Base-by-base conservation (phyloP, 1,140 invertebrate species). In the Colletes gigas region DNA sequence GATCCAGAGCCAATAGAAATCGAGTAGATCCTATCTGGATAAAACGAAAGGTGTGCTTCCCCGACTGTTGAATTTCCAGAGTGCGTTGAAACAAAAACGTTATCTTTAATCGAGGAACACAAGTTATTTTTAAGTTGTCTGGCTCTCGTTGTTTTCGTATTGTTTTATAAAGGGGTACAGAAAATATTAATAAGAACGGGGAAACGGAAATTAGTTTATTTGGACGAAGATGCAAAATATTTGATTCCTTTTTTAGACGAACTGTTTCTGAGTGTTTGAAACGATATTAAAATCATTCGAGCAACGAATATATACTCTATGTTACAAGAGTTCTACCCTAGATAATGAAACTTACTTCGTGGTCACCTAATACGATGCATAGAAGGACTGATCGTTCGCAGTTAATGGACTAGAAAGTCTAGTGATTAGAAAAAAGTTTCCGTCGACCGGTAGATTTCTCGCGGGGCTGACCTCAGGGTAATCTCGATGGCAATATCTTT, bases 351-450 rank as follows among this genome's bases (percentile, higher is more conserved):
- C 77, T 72, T 52, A 76, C 82, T 82, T 78, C 30, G 59, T 55
- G 39, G 54, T 59, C 57, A 57, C 60, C 39, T 60, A 44, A 68
- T 50, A 68, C 66, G 71, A 82, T 62, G 80, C 73, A 63, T 15
- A 68, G 80, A 41, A 54, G 60, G 72, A 21, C 54, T 69, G 65
- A 83, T 67, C 83, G 73, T 19, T 30, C 73, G 75, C 63, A 59
- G 55, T 83, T 82, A 83, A 83, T 82, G 72, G 79, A 83, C 71
- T 82, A 76, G 82, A 83, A 83, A 83, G 82, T 83, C 80, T 82
- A 44, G 59, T 68, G 73, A 83, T 81, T 74, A 81, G 76, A 82
- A 84, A 83, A 77, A 82, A 77, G 70, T 84, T 66, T 82, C 63
- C 63, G 57, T 83, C 69, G 81, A 83, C 75, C 65, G 30, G 73